Percentiles rank a stretch among this genome's conserved stretches.
These are phyloP conservation scores for Noctua comes DNA, from an alignment of 2,888 invertebrate species.

Conservation along the genomic window DNA sequence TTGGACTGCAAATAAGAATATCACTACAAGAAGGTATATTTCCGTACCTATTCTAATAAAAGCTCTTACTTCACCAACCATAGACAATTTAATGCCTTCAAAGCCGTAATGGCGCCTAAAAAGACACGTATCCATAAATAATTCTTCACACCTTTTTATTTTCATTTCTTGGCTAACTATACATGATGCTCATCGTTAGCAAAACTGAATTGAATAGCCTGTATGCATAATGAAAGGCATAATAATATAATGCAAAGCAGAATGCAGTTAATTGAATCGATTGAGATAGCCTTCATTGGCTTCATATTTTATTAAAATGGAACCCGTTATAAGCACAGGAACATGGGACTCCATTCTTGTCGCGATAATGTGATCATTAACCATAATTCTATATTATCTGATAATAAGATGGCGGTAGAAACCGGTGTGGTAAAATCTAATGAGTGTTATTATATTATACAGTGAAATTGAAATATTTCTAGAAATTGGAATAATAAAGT, in stretches of 20 bases:
- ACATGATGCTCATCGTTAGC: conserved; percentile 51
- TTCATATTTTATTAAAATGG: conserved; percentile 52
- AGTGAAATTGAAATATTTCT: conserved; percentile 27
- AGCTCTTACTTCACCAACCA: conserved; percentile 6
- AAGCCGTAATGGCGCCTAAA: conserved; percentile 35
- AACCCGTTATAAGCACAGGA: conserved; percentile 35
- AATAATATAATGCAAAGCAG: conserved; percentile 50
- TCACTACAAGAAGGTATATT: neutral
- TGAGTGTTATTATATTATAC: conserved; percentile 18
- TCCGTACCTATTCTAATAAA: neutral
- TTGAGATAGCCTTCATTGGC: conserved; percentile 58
- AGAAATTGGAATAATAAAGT: conserved; percentile 10
- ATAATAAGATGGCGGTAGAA: conserved; percentile 8
- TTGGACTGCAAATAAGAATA: neutral
- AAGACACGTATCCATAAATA: conserved; percentile 17
- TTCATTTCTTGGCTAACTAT: conserved; percentile 34
- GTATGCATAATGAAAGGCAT: conserved; percentile 54
- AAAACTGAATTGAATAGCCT: conserved; percentile 52
- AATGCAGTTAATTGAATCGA: conserved; percentile 57
- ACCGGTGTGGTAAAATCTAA: conserved; percentile 24
- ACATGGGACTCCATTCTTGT: conserved; percentile 38
- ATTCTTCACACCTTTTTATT: conserved; percentile 65
- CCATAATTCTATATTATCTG: conserved; percentile 43
- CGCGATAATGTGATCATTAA: conserved; percentile 36
- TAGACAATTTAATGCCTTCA: conserved; percentile 23